phyloP scores from a whole-genome alignment of 1,140 invertebrate genomes.

The Drosophila sp. region DNA sequence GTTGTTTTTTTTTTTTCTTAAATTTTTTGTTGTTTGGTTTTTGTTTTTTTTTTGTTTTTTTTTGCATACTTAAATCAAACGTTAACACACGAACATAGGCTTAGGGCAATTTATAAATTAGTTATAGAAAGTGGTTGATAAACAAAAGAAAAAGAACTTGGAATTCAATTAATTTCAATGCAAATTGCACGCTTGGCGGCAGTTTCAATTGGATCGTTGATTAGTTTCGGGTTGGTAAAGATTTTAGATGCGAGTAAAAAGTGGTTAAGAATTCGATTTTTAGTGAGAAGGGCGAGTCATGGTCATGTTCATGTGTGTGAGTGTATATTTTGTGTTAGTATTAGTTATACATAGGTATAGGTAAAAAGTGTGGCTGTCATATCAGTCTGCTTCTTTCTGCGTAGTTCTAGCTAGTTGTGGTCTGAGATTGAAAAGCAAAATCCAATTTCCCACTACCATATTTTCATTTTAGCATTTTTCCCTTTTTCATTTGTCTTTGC shows the following conservation, averaged over 20 bases:
- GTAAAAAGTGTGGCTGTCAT: slow-evolving; percentile 21
- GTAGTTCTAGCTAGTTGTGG: slow-evolving; percentile 15
- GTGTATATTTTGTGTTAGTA: slow-evolving; percentile 21
- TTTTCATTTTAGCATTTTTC: too few relatives aligned
- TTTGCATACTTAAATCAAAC: slow-evolving; percentile 73
- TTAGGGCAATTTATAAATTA: slow-evolving; percentile 60
- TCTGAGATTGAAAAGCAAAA: slow-evolving; percentile 3
- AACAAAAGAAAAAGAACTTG: slow-evolving; percentile 44
- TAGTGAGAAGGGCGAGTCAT: neutral
- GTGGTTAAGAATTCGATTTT: slow-evolving; percentile 9
- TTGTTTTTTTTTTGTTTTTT: slow-evolving; percentile 46
- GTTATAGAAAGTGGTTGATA: slow-evolving; percentile 56
- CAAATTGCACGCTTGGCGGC: slow-evolving; percentile 58
- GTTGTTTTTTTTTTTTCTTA: slow-evolving; percentile 35
- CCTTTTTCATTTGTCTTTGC: slow-evolving; percentile 10
- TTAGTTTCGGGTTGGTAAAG: slow-evolving; percentile 41
- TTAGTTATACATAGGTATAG: slow-evolving; percentile 16
- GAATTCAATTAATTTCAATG: slow-evolving; percentile 39
- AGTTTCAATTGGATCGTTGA: slow-evolving; percentile 24
- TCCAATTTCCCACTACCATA: slow-evolving; percentile 11
- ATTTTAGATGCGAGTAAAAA: slow-evolving; percentile 28
- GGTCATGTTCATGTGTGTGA: slow-evolving; percentile 34
- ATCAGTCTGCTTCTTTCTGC: slow-evolving; percentile 17
- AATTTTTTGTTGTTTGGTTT: slow-evolving; percentile 30
- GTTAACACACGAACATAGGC: slow-evolving; percentile 67